Evolutionary conservation across 2,888 invertebrate species (phyloP), one percentile per base, ranked within the genome.

Genomic region (Pandemis heparana): DNA sequence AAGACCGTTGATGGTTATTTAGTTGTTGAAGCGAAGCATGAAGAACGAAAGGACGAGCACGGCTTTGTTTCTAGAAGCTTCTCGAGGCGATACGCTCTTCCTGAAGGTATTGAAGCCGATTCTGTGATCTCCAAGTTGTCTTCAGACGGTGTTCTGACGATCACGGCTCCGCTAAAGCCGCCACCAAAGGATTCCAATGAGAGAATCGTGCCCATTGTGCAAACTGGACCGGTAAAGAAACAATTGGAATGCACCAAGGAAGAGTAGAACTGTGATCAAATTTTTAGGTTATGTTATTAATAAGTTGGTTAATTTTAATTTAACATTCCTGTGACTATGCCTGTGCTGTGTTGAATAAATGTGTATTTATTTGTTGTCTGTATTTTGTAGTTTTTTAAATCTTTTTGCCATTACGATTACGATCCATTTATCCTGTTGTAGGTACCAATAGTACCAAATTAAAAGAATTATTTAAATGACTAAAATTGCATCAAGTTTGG

Each of bases 31-130:
- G 97, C 96, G 1, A 97, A 96, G 83, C 97, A 97, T 80, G 97
- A 97, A 81, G 97, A 97, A 83, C 96, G 95, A 81, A 95, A 95
- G 77, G 97, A 97, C 82, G 96, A 97, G 79, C 97, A 97, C 79
- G 97, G 97, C 2, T 96, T 83, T 81, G 95, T 98, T 63, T 96
- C 97, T 0, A 94, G 97, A 68, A 97, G 97, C 82, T 97, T 97
- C 79, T 93, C 89, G 1, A 95, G 97, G 74, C 91, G 89, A 75
- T 97, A 96, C 79, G 86, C 95, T 23, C 84, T 97, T 69, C 96
- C 96, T 0, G 94, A 95, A 65, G 87, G 85, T 2, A 78, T 88
- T 63, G 96, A 97, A 74, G 95, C 96, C 0, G 96, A 96, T 39
- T 90, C 95, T 38, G 96, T 98, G 2, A 90, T 95, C 0, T 97